A percentile compares a stretch with the other conserved stretches of the same genome.
Conservation (phyloP, 2,888 invertebrate species). For the Drosophila infuscata region DNA sequence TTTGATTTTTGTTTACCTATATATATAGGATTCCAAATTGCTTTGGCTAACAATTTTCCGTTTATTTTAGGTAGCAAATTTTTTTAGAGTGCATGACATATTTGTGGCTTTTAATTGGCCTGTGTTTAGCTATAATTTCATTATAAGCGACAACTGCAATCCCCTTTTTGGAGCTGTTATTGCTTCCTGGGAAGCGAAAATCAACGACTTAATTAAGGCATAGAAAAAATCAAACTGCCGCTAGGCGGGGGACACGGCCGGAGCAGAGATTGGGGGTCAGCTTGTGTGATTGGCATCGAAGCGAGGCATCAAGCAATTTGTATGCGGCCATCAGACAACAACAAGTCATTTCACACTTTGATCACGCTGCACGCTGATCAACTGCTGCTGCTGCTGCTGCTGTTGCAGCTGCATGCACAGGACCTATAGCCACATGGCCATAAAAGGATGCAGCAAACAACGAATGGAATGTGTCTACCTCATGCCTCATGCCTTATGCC, state of each 20-base stretch:
- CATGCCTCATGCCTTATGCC: conserved; percentile 24
- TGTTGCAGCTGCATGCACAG: conserved; percentile 45
- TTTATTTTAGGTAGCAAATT: background rate
- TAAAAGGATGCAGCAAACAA: conserved; percentile 65
- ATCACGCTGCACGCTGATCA: conserved; percentile 74
- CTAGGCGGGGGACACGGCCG: background rate
- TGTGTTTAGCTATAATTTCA: conserved; percentile 61
- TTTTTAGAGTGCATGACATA: conserved; percentile 27
- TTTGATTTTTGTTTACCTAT: background rate
- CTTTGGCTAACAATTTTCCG: background rate
- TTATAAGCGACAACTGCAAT: conserved; percentile 39
- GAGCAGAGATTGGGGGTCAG: conserved; percentile 1
- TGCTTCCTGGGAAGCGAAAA: conserved; percentile 54
- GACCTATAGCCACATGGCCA: conserved; percentile 49
- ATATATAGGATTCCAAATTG: too few species aligned
- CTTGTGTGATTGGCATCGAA: conserved; percentile 55
- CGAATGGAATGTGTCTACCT: conserved; percentile 63
- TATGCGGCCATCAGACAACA: conserved; percentile 78
- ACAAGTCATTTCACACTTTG: conserved; percentile 84
- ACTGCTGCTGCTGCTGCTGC: conserved; percentile 33
- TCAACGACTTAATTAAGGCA: conserved; percentile 77
- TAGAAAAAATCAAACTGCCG: conserved; percentile 25
- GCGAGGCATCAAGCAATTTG: conserved; percentile 83
- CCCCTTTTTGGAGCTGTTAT: conserved; percentile 47
- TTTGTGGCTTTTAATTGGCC: conserved; percentile 43